phyloP scores from a whole-genome alignment of 2,113 vertebrate species.

The Sorex araneus region DNA sequence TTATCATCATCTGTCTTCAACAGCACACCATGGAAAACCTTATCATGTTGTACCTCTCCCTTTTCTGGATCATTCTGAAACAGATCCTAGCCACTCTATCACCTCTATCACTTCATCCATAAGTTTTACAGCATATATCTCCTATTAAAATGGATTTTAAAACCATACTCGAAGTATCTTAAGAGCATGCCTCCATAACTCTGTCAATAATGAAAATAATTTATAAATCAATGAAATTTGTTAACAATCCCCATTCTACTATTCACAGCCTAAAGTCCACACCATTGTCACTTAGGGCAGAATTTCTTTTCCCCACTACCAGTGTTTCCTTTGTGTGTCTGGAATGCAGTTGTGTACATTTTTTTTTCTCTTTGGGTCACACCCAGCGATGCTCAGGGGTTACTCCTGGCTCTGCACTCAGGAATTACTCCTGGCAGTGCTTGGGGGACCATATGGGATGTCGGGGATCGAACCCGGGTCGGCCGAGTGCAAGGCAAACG shows the following conservation, averaged over 20 bases:
- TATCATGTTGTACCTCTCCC: not conserved
- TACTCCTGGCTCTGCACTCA: too few relatives aligned
- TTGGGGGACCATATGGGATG: too few relatives aligned
- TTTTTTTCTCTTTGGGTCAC: too few relatives aligned
- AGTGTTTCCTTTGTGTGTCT: not conserved
- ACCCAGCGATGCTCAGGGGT: too few relatives aligned
- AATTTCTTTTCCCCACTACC: not conserved
- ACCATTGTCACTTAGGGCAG: not conserved
- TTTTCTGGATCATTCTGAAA: conserved; percentile 8
- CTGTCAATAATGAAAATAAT: conserved; percentile 23
- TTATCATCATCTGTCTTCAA: not conserved
- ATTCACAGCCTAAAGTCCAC: not conserved
- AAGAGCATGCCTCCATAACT: not conserved
- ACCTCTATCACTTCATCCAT: conserved; percentile 1
- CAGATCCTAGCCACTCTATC: conserved; percentile 26
- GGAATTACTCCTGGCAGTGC: too few relatives aligned
- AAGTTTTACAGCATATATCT: conserved; percentile 15
- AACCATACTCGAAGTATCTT: not conserved
- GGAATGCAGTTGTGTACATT: not conserved
- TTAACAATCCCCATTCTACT: not conserved
- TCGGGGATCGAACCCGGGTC: too few relatives aligned
- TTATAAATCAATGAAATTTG: conserved; percentile 38
- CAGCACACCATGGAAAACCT: not conserved
- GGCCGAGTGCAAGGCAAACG: too few relatives aligned
- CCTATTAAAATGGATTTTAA: not conserved